phyloP scores from a whole-genome alignment of 1,140 invertebrate species.

The Camponotus floridanus region DNA sequence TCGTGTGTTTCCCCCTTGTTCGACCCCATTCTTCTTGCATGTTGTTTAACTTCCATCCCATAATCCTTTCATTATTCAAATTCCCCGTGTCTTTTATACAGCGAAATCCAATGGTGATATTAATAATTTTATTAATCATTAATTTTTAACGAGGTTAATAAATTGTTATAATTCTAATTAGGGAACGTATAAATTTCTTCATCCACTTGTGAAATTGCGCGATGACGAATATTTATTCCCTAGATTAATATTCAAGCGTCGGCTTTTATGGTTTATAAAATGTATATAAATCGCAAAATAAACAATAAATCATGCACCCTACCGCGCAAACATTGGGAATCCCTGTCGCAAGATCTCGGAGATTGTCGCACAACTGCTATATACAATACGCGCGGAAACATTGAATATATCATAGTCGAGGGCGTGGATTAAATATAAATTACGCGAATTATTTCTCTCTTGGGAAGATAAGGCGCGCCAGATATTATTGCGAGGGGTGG shows the following conservation, averaged over 20 bases:
- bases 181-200: background rate
- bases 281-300: background rate
- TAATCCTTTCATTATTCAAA: slow-evolving; percentile 2
- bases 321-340: background rate
- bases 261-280: background rate
- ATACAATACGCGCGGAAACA: slow-evolving; percentile 37
- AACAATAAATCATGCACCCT: background rate
- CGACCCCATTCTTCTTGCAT: slow-evolving; percentile 20
- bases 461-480: slow-evolving; percentile 12
- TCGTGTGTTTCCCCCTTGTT: slow-evolving; percentile 1
- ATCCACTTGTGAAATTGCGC: background rate
- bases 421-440: slow-evolving; percentile 49
- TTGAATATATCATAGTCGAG: slow-evolving; percentile 17
- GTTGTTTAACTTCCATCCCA: slow-evolving; percentile 13
- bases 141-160: background rate
- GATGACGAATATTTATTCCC: background rate
- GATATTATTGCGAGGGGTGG: slow-evolving; percentile 15
- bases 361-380: slow-evolving; percentile 31
- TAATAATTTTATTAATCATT: background rate
- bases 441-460: slow-evolving; percentile 39
- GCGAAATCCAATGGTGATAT: background rate
- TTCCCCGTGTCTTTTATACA: background rate
- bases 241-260: background rate
- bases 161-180: background rate
- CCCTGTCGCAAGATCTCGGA: background rate